Percentiles rank a stretch among this genome's conserved stretches.
Conservation (phyloP, 2,888 invertebrate species). For the Ephialtes manifestator region DNA sequence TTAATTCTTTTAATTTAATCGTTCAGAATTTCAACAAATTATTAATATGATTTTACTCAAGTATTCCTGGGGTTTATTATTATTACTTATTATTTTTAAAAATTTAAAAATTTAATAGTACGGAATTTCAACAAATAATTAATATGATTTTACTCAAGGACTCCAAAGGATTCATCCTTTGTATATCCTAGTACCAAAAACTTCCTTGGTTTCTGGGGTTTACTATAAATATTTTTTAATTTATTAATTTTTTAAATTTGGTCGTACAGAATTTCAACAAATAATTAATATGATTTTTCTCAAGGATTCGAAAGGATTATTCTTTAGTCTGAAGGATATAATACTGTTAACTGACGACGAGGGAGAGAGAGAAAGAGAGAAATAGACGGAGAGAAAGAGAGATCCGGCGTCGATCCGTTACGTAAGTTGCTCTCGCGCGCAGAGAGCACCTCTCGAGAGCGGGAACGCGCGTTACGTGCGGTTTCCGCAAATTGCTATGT, state of each 20-base stretch:
- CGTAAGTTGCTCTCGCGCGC: constrained; percentile 72
- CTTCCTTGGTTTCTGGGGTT: neutral
- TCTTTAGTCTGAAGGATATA: constrained; percentile 29
- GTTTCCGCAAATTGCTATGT: constrained; percentile 83
- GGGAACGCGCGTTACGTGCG: constrained; percentile 79
- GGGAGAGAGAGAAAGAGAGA: constrained; percentile 9
- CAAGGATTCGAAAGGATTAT: constrained; percentile 33
- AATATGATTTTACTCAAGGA: neutral
- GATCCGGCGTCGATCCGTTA: constrained; percentile 76
- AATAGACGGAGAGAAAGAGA: constrained; percentile 30
- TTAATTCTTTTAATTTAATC: neutral
- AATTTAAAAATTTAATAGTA: too few relatives aligned
- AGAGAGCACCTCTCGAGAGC: constrained; percentile 46
- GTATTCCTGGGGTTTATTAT: neutral
- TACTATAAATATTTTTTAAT: too few relatives aligned
- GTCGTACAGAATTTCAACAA: neutral
- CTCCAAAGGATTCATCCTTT: neutral
- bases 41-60: neutral
- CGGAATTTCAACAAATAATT: neutral
- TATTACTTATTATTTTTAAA: too few relatives aligned
- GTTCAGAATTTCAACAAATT: neutral
- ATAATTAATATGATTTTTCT: neutral
- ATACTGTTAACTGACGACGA: constrained; percentile 41
- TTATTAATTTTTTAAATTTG: neutral
- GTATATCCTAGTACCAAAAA: neutral